Percentiles rank a stretch among this genome's conserved stretches.
phyloP scores from a whole-genome alignment of 2,113 vertebrate species.

The Bos javanicus region DNA sequence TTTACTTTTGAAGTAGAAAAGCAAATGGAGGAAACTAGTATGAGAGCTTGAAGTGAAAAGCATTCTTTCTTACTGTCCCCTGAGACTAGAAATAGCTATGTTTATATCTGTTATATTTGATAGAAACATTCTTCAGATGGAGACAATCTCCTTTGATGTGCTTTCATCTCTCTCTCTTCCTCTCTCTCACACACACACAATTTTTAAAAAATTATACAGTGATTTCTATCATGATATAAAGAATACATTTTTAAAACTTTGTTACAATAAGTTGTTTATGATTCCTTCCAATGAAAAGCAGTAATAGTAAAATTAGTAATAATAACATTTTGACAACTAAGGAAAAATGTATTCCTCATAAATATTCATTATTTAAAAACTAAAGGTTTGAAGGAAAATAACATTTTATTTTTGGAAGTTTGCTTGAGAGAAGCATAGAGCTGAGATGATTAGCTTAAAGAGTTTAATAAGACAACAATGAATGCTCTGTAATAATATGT shows the following conservation, averaged over 20 bases:
- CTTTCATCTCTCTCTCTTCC: background rate
- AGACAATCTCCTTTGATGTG: slow-evolving; percentile 41
- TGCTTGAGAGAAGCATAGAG: background rate
- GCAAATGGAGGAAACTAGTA: background rate
- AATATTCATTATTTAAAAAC: slow-evolving; percentile 59
- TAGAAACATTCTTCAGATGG: background rate
- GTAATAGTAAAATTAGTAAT: slow-evolving; percentile 28
- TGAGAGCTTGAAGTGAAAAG: background rate
- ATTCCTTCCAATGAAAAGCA: slow-evolving; percentile 20
- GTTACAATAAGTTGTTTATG: slow-evolving; percentile 56
- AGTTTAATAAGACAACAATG: background rate
- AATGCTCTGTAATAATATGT: background rate
- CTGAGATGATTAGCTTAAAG: background rate
- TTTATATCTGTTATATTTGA: slow-evolving; percentile 15
- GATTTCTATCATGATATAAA: slow-evolving; percentile 52
- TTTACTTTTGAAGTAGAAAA: background rate
- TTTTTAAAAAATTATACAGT: background rate
- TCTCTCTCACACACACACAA: background rate
- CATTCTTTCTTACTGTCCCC: background rate
- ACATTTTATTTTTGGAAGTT: slow-evolving; percentile 34
- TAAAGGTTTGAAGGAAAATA: slow-evolving; percentile 54
- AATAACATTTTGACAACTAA: slow-evolving; percentile 51
- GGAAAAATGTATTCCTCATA: slow-evolving; percentile 48
- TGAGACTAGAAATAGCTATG: slow-evolving; percentile 19
- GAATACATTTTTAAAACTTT: slow-evolving; percentile 58